Evolutionary conservation across 1,140 invertebrate species (phyloP).

Genomic region (Orius insidiosus): DNA sequence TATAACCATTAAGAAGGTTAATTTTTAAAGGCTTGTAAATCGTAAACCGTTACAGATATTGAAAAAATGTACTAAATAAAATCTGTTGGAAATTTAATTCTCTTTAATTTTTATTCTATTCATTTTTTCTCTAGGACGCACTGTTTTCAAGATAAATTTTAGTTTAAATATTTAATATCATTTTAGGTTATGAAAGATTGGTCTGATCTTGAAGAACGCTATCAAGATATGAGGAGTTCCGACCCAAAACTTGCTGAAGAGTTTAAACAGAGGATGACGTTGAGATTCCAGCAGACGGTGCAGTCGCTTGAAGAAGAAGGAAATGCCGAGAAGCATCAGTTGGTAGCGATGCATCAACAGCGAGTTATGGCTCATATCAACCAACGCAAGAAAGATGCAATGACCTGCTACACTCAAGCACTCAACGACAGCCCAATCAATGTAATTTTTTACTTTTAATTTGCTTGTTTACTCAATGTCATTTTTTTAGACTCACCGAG

Average conservation of each 20-base stretch:
- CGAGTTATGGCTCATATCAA: constrained; percentile 85
- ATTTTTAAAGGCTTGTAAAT: too few species aligned
- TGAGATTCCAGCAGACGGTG: constrained; percentile 83
- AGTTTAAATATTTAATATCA: too few species aligned
- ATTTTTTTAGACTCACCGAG: constrained; percentile 54
- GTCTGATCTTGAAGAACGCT: constrained; percentile 90
- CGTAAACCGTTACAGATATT: too few species aligned
- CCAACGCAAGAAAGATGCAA: constrained; percentile 85
- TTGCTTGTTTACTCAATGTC: neutral
- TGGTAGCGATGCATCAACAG: constrained; percentile 93
- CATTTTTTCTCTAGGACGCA: too few species aligned
- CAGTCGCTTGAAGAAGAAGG: constrained; percentile 90
- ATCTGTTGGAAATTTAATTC: too few species aligned
- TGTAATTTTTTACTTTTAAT: constrained; percentile 35
- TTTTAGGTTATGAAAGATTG: constrained; percentile 94
- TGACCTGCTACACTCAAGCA: constrained; percentile 83
- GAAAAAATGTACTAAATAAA: too few species aligned
- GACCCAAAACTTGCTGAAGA: constrained; percentile 86
- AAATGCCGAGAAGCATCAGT: constrained; percentile 83
- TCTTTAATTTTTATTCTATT: too few species aligned
- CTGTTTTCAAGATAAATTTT: too few species aligned
- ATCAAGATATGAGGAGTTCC: constrained; percentile 83
- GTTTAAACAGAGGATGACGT: constrained; percentile 92
- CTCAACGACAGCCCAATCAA: constrained; percentile 74
- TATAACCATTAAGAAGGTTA: too few species aligned